Evolutionary conservation across 2,888 invertebrate genomes (phyloP).

Genomic region (Aproaerema taeniolella): DNA sequence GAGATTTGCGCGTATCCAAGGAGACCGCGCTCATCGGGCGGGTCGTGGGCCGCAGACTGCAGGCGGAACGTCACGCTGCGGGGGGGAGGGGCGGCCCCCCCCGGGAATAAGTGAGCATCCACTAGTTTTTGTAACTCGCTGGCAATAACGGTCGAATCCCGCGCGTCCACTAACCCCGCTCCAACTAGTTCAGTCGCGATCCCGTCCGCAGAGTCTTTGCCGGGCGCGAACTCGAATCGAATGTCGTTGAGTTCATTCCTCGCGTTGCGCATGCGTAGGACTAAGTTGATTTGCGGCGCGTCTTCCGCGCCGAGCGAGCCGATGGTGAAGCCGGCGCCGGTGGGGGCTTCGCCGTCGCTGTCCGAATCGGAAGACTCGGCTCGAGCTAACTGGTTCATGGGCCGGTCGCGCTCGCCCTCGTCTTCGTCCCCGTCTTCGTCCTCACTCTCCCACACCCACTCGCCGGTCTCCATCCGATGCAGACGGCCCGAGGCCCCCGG

Average conservation of each 20-base stretch:
- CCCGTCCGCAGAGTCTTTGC: slow-evolving; percentile 94
- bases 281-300: slow-evolving; percentile 85
- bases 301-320: slow-evolving; percentile 47
- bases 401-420: slow-evolving; percentile 75
- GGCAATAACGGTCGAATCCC: slow-evolving; percentile 95
- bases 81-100: slow-evolving; percentile 62
- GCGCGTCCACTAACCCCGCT: slow-evolving; percentile 95
- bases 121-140: slow-evolving; percentile 94
- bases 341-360: slow-evolving; percentile 29
- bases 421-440: slow-evolving; percentile 85
- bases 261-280: slow-evolving; percentile 93
- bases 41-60: slow-evolving; percentile 79
- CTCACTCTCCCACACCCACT: slow-evolving; percentile 99
- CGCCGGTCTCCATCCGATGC: slow-evolving; percentile 96
- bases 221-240: slow-evolving; percentile 97
- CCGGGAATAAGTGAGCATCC: slow-evolving; percentile 72
- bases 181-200: slow-evolving; percentile 98
- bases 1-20: slow-evolving; percentile 99
- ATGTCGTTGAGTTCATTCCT: slow-evolving; percentile 98
- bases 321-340: slow-evolving; percentile 47
- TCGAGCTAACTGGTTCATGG: slow-evolving; percentile 78
- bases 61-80: slow-evolving; percentile 93
- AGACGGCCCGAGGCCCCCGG: slow-evolving; percentile 91
- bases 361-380: slow-evolving; percentile 79
- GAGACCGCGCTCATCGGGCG: slow-evolving; percentile 95